Conservation (phyloP, 2,888 invertebrate genomes). For the Drosophila sordidapex region DNA sequence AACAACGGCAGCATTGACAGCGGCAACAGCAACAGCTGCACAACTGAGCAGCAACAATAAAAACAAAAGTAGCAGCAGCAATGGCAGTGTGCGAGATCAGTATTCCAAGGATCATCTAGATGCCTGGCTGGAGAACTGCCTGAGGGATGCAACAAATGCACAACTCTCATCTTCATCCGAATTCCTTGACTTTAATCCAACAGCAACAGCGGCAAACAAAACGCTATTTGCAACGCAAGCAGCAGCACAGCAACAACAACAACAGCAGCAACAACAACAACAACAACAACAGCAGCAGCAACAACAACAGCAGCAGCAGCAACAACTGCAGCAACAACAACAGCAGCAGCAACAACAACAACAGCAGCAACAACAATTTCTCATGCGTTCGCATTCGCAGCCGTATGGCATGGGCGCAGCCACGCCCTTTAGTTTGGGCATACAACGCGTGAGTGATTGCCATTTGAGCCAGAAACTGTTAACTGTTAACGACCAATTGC, state of each 20-base stretch:
- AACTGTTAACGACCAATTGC: slow-evolving; percentile 13
- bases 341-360: slow-evolving; percentile 57
- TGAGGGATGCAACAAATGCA: slow-evolving; percentile 83
- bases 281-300: slow-evolving; percentile 55
- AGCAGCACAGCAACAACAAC: slow-evolving; percentile 58
- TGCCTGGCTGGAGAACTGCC: slow-evolving; percentile 84
- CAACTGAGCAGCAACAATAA: slow-evolving; percentile 14
- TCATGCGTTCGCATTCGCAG: slow-evolving; percentile 70
- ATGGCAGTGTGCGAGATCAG: slow-evolving; percentile 46
- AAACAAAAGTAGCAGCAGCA: slow-evolving; percentile 51
- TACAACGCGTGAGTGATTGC: slow-evolving; percentile 81
- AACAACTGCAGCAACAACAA: slow-evolving; percentile 40
- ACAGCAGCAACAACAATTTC: slow-evolving; percentile 72
- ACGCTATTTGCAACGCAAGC: slow-evolving; percentile 53
- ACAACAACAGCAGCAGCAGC: slow-evolving; percentile 58
- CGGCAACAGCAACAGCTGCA: slow-evolving; percentile 40
- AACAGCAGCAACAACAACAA: slow-evolving; percentile 56
- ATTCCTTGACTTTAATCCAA: slow-evolving; percentile 84
- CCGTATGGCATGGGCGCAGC: slow-evolving; percentile 62
- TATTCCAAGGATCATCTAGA: slow-evolving; percentile 84
- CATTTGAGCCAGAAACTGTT: slow-evolving; percentile 37
- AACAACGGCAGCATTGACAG: slow-evolving; percentile 15
- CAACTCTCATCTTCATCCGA: slow-evolving; percentile 84
- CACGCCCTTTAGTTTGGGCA: slow-evolving; percentile 82
- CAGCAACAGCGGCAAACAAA: slow-evolving; percentile 52